phyloP scores from a whole-genome alignment of 1,140 invertebrate species.

The Helicoverpa armigera region DNA sequence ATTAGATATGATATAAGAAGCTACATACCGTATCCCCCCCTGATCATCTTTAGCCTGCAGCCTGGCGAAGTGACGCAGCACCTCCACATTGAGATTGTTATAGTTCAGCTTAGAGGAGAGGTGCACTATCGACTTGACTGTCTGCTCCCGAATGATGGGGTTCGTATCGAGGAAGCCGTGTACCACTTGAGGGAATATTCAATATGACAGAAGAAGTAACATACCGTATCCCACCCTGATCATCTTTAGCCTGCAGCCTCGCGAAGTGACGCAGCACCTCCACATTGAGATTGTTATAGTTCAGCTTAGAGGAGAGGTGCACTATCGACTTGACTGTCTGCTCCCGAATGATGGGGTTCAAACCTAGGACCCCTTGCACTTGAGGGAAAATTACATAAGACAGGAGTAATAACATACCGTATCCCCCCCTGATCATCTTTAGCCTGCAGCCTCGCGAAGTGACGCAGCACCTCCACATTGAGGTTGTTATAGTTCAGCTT shows the following conservation, averaged over 20 bases:
- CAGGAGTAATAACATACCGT: conserved; percentile 64
- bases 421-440: conserved; percentile 97
- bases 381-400: too few relatives aligned
- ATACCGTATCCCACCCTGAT: conserved; percentile 92
- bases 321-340: conserved; percentile 99
- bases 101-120: conserved; percentile 98
- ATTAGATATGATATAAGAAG: too few relatives aligned
- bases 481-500: conserved; percentile 99
- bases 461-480: conserved; percentile 97
- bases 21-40: conserved; percentile 89
- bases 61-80: conserved; percentile 97
- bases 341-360: conserved; percentile 98
- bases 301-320: conserved; percentile 97
- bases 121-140: conserved; percentile 98
- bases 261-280: conserved; percentile 99
- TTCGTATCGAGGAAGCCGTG: conserved; percentile 99
- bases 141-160: conserved; percentile 98
- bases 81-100: conserved; percentile 98
- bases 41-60: conserved; percentile 98
- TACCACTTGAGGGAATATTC: conserved; percentile 96
- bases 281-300: conserved; percentile 99
- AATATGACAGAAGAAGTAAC: background rate
- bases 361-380: too few relatives aligned
- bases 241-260: conserved; percentile 97
- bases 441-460: conserved; percentile 98